phyloP scores from a whole-genome alignment of 2,797 vertebrate genomes.

The Oryzias dopingdopingensis region DNA sequence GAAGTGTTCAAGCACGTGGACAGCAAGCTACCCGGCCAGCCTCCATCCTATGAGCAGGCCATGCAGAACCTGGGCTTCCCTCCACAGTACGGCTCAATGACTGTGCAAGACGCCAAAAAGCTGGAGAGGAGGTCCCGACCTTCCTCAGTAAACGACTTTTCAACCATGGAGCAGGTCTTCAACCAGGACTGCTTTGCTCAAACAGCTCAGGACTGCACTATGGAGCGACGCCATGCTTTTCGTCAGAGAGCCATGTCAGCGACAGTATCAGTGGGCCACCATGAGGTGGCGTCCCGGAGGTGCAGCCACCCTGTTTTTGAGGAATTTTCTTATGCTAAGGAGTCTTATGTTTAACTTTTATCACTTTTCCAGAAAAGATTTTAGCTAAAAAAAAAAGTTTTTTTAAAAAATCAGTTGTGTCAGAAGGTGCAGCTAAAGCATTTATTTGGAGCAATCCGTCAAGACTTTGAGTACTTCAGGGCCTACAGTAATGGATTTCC shows the following conservation, averaged over 20 bases:
- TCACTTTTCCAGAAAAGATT: constrained; percentile 7
- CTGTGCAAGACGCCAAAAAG: constrained; percentile 77
- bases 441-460: neutral
- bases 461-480: constrained; percentile 1
- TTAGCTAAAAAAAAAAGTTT: constrained; percentile 6
- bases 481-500: neutral
- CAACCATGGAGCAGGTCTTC: constrained; percentile 16
- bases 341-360: constrained; percentile 87
- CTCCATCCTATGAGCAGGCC: constrained; percentile 87
- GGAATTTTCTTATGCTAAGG: constrained; percentile 85
- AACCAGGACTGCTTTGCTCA: constrained; percentile 20
- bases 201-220: constrained; percentile 18
- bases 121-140: constrained; percentile 68
- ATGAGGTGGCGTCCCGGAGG: constrained; percentile 64
- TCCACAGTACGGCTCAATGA: constrained; percentile 70
- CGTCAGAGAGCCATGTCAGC: constrained; percentile 84
- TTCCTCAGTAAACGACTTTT: constrained; percentile 67
- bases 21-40: constrained; percentile 75
- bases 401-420: neutral
- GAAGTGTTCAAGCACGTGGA: constrained; percentile 85
- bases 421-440: constrained; percentile 9
- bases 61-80: constrained; percentile 56
- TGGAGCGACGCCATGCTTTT: constrained; percentile 54
- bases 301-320: constrained; percentile 89
- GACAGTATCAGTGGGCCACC: constrained; percentile 66